Conservation (phyloP, 1,140 invertebrate species). For the Caenorhabditis briggsae region DNA sequence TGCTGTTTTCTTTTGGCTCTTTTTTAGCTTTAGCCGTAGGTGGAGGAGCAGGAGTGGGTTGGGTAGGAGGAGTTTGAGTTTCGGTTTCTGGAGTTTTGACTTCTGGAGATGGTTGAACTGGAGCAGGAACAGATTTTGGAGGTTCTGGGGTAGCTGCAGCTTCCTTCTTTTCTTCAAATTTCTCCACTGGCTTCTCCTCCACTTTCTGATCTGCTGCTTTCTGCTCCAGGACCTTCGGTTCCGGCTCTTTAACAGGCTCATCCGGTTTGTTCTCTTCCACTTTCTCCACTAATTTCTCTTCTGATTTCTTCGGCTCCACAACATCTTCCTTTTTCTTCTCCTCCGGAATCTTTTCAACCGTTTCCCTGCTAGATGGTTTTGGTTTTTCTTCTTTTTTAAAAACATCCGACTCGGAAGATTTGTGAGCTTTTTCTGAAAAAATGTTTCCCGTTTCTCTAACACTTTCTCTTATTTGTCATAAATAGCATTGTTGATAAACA, state of each 20-base stretch:
- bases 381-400: background rate
- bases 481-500: too few relatives aligned
- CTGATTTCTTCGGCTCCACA: background rate
- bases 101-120: conserved; percentile 6
- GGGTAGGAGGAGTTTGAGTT: background rate
- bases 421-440: background rate
- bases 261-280: background rate
- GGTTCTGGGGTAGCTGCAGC: background rate
- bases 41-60: background rate
- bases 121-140: too few relatives aligned
- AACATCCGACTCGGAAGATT: background rate
- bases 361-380: background rate
- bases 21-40: background rate
- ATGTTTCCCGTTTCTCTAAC: background rate
- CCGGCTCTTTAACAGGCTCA: background rate
- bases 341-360: background rate
- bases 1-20: background rate
- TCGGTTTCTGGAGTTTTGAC: background rate
- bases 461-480: too few relatives aligned
- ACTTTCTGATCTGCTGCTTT: background rate
- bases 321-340: background rate
- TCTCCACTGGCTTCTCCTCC: background rate
- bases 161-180: background rate
- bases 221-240: background rate
- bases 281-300: background rate